These are phyloP conservation scores for Scleropages formosus DNA, from an alignment of 2,797 vertebrate species.

Conservation along the genomic window DNA sequence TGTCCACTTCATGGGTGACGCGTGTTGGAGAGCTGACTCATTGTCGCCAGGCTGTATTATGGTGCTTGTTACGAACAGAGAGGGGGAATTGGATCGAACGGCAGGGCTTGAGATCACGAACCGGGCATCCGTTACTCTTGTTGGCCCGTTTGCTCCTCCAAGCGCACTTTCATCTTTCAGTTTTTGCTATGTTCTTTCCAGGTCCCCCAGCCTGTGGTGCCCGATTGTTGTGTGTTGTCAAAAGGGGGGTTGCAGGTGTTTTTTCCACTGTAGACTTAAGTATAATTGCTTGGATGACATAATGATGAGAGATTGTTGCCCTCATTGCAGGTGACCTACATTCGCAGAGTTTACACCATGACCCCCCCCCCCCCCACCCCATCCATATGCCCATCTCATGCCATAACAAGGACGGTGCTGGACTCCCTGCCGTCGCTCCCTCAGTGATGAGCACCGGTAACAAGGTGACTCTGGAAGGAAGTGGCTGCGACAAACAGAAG, in stretches of 20 bases:
- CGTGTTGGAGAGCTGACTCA: not conserved
- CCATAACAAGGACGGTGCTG: too few species aligned
- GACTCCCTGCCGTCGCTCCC: too few species aligned
- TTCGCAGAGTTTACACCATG: too few species aligned
- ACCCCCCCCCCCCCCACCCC: too few species aligned
- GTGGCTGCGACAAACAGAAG: too few species aligned
- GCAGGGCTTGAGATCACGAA: not conserved
- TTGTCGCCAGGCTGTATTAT: not conserved
- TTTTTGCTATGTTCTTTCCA: not conserved
- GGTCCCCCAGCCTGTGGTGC: not conserved
- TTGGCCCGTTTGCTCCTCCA: too few species aligned
- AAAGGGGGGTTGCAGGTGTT: not conserved
- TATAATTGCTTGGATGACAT: not conserved
- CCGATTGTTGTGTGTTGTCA: not conserved
- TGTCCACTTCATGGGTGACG: not conserved
- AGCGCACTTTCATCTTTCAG: too few species aligned
- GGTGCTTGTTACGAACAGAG: conserved; percentile 3
- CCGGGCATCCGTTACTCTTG: not conserved
- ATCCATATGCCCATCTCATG: too few species aligned
- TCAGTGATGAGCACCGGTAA: too few species aligned
- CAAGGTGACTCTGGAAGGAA: too few species aligned
- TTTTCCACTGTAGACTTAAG: not conserved
- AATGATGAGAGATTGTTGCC: not conserved
- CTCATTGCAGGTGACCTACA: conserved; percentile 13
- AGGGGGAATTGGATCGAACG: not conserved